Base-by-base conservation (phyloP, 92 coral and sea anemone species). In the Epizoanthus stellaris region DNA sequence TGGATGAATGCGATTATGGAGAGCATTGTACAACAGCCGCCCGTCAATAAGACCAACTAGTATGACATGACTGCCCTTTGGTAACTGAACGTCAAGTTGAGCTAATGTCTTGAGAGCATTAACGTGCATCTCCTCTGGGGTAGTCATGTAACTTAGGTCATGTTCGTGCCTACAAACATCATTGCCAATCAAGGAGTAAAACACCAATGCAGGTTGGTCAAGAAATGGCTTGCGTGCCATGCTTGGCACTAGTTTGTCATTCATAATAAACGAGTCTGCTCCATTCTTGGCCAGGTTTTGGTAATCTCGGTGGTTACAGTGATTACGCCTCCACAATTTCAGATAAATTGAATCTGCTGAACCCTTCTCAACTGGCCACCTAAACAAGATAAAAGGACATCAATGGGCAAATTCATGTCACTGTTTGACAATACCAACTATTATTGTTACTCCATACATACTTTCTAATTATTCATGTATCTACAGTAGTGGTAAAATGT, bases 241-340 rank as follows among this genome's bases (percentile, higher is more conserved):
- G 76, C 95, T 91, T 25, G 88, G 85, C 45, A 90, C 61, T 14
- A 93, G 87, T 65, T 75, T 70, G 19, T 91, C 86, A 76, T 94
- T 97, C 86, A 93, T 91, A 23, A 80, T 93, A 82, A 97, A 97
- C 14, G 99, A 97, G 62, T 97, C 95, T 10, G 97, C 99, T 16
- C 99, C 99, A 89, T 97, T 97, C 85, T 97, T 97, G 70, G 91
- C 99, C 34, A 97, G 87, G 86, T 97, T 97, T 87, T 97, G 99
- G 36, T 94, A 97, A 85, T 97, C 99, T 76, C 99, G 87, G 72
- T 97, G 99, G 84, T 97, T 94, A 88, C 99, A 97, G 47, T 85
- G 97, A 77, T 97, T 97, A 43, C 99, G 91, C 66, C 90, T 86
- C 90, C 92, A 93, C 5, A 97, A 84, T 63, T 93, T 95, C 20